Percentiles rank a stretch among this genome's conserved stretches.
Conservation (phyloP, 2,888 invertebrate species). For the Tanypteryx hageni region DNA sequence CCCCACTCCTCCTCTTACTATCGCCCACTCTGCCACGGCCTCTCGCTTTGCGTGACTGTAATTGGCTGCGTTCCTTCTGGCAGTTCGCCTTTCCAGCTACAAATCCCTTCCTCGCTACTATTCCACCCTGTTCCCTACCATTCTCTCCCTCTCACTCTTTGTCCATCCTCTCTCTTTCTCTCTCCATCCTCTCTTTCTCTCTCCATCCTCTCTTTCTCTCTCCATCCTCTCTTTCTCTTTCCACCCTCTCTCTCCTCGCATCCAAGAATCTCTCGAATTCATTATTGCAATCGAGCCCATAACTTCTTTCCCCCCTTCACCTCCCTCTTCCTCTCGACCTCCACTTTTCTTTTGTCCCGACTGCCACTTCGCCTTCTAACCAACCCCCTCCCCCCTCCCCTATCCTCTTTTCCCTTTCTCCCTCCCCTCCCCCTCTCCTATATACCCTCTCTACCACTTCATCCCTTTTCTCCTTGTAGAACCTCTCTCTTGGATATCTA, state of each 20-base stretch:
- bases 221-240: not conserved
- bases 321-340: not conserved
- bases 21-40: not conserved
- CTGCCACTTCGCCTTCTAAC: not conserved
- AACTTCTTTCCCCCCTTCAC: not conserved
- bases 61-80: conserved; percentile 63
- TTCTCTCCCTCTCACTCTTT: not conserved
- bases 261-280: conserved; percentile 46
- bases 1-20: not conserved
- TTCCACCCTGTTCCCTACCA: not conserved
- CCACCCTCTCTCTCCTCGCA: conserved; percentile 12
- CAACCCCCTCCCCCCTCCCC: not conserved
- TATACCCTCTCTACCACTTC: not conserved
- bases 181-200: not conserved
- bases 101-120: conserved; percentile 22
- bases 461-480: not conserved
- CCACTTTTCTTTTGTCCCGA: not conserved
- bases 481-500: not conserved
- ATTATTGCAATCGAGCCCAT: conserved; percentile 13
- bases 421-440: not conserved
- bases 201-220: not conserved
- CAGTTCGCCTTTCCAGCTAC: conserved; percentile 51
- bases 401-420: not conserved
- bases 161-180: not conserved
- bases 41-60: conserved; percentile 54